Conservation (phyloP, 2,888 invertebrate species). For the Aproaerema taeniolella region DNA sequence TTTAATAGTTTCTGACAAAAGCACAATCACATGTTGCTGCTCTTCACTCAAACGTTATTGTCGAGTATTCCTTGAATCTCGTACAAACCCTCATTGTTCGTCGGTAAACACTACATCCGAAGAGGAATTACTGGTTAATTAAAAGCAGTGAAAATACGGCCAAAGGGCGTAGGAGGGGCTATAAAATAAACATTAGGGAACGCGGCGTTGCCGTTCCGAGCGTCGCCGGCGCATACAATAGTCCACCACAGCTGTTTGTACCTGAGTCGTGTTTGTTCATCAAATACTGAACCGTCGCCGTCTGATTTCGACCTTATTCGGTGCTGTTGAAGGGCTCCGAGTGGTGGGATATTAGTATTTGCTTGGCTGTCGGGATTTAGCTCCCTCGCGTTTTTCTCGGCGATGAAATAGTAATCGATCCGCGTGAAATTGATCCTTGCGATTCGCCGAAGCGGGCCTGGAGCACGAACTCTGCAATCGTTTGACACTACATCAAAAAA, state of each 20-base stretch:
- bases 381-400: slow-evolving; percentile 26
- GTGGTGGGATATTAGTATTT: no score
- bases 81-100: slow-evolving; percentile 46
- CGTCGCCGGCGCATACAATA: slow-evolving; percentile 47
- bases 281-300: no score
- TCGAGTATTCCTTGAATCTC: slow-evolving; percentile 46
- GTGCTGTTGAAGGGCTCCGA: no score
- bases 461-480: slow-evolving; percentile 47
- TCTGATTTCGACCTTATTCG: no score
- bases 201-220: slow-evolving; percentile 58
- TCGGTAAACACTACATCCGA: slow-evolving; percentile 26
- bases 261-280: slow-evolving; percentile 35
- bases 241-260: slow-evolving; percentile 55
- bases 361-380: no score
- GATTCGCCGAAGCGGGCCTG: slow-evolving; percentile 45
- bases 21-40: slow-evolving; percentile 30
- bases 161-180: slow-evolving; percentile 21
- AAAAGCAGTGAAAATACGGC: slow-evolving; percentile 23
- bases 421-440: slow-evolving; percentile 57
- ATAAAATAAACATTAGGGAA: slow-evolving; percentile 34
- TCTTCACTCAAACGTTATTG: slow-evolving; percentile 45
- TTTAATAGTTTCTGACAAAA: no score
- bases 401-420: slow-evolving; percentile 58
- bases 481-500: no score
- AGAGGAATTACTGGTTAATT: slow-evolving; percentile 35